phyloP scores from a whole-genome alignment of 2,797 vertebrate species.

The Enteromius fasciolatus region DNA sequence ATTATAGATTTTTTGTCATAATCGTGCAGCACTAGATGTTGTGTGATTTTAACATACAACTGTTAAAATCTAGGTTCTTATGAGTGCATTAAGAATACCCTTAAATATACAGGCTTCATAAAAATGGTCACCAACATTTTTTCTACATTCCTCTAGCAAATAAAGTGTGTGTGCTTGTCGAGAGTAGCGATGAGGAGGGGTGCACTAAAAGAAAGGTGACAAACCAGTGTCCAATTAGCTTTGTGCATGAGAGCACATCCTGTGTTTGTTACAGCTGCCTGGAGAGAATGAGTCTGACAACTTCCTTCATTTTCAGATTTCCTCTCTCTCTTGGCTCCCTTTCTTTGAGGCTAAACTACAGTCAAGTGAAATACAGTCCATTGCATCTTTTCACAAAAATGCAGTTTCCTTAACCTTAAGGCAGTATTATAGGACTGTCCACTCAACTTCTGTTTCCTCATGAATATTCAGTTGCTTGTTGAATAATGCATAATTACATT shows the following conservation, averaged over 20 bases:
- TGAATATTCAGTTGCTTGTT: conserved; percentile 1
- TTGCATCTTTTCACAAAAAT: not conserved
- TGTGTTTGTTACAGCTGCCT: conserved; percentile 8
- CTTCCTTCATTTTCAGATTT: not conserved
- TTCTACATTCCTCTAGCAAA: not conserved
- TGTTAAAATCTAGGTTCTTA: not conserved
- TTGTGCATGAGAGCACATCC: conserved; percentile 12
- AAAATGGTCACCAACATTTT: not conserved
- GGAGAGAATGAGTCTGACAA: conserved; percentile 10
- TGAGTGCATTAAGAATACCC: not conserved
- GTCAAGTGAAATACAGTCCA: not conserved
- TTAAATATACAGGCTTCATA: not conserved
- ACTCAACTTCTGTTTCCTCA: not conserved
- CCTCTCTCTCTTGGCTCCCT: not conserved
- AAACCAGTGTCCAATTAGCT: conserved; percentile 28
- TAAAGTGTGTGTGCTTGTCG: not conserved
- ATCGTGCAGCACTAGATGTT: not conserved
- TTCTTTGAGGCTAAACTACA: not conserved
- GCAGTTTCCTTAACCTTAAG: not conserved
- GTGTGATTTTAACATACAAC: not conserved
- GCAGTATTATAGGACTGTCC: not conserved
- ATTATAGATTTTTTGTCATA: too few relatives aligned
- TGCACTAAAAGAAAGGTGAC: conserved; percentile 20
- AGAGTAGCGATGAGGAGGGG: not conserved
- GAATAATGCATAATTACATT: conserved; percentile 35